Conservation (phyloP, 2,888 invertebrate genomes). For the Drosophila macrospina region DNA sequence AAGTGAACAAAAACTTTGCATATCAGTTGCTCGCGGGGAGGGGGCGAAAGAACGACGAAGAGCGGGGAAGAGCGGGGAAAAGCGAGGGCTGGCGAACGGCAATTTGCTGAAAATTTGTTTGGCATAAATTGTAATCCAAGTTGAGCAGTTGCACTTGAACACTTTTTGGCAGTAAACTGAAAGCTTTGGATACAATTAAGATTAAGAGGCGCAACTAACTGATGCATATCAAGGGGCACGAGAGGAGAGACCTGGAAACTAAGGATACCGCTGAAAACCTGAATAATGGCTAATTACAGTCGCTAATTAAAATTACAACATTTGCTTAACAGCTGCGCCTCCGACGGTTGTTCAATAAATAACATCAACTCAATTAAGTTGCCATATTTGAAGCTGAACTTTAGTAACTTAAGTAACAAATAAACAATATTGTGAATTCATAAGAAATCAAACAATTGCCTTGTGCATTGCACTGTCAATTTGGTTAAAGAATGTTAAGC, state of each 20-base stretch:
- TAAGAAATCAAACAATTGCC: neutral
- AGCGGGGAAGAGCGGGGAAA: neutral
- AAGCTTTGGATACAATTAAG: conserved; percentile 45
- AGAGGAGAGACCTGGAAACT: conserved; percentile 8
- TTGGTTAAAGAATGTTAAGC: conserved; percentile 10
- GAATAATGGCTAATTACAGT: neutral
- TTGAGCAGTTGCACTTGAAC: conserved; percentile 72
- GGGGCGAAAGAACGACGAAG: too few relatives aligned
- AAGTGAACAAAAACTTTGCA: conserved; percentile 64
- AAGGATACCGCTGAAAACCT: conserved; percentile 8
- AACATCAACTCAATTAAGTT: too few relatives aligned
- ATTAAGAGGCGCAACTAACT: conserved; percentile 25
- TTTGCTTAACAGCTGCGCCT: too few relatives aligned
- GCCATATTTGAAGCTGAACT: too few relatives aligned
- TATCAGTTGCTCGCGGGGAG: conserved; percentile 39
- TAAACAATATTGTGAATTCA: neutral
- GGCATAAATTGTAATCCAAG: conserved; percentile 69
- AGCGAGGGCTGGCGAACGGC: conserved; percentile 7
- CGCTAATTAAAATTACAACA: neutral
- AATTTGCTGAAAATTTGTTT: conserved; percentile 59
- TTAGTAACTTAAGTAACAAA: too few relatives aligned
- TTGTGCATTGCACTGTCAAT: conserved; percentile 27
- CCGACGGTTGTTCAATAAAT: too few relatives aligned
- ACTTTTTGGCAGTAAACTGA: conserved; percentile 57
- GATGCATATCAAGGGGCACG: conserved; percentile 1